Percentiles rank a stretch among this genome's conserved stretches.
These are phyloP conservation scores for Lampropteryx suffumata DNA, from an alignment of 2,888 invertebrate genomes.

Conservation along the genomic window DNA sequence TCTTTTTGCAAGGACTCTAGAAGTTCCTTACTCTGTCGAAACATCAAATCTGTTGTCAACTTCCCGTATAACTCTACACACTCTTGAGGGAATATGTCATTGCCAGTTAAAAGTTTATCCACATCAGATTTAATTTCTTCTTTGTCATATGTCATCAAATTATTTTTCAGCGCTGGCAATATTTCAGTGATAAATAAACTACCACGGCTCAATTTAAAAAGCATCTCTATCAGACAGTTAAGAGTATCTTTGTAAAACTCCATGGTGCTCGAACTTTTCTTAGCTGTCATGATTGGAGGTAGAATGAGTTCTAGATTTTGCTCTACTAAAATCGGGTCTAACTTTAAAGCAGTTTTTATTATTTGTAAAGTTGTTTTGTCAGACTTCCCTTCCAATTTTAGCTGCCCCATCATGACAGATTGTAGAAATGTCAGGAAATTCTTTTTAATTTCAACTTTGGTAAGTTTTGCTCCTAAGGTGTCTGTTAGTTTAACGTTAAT, in stretches of 20 bases:
- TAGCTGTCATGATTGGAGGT: conserved; percentile 67
- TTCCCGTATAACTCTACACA: conserved; percentile 67
- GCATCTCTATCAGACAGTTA: conserved; percentile 64
- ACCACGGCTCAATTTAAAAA: conserved; percentile 73
- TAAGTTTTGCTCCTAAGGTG: conserved; percentile 62
- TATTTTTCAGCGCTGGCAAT: conserved; percentile 60
- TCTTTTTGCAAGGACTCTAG: conserved; percentile 62
- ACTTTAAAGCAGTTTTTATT: conserved; percentile 61
- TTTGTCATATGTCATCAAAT: conserved; percentile 61
- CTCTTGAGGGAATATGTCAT: conserved; percentile 63
- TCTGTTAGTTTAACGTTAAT: conserved; percentile 65
- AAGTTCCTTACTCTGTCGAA: conserved; percentile 71
- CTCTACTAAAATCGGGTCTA: conserved; percentile 72
- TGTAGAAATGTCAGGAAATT: conserved; percentile 66
- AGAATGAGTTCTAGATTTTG: conserved; percentile 62
- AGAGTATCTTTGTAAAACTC: conserved; percentile 62
- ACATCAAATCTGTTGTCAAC: conserved; percentile 71
- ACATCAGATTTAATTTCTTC: conserved; percentile 55
- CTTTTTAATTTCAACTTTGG: conserved; percentile 69
- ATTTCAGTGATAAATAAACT: conserved; percentile 63
- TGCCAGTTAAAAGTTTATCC: conserved; percentile 58
- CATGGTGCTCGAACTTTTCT: conserved; percentile 46
- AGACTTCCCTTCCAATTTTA: conserved; percentile 65
- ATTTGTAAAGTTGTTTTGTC: conserved; percentile 65
- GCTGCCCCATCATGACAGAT: conserved; percentile 61